Base-by-base conservation (phyloP, 2,113 vertebrate species). In the Myrmecophaga tridactyla region DNA sequence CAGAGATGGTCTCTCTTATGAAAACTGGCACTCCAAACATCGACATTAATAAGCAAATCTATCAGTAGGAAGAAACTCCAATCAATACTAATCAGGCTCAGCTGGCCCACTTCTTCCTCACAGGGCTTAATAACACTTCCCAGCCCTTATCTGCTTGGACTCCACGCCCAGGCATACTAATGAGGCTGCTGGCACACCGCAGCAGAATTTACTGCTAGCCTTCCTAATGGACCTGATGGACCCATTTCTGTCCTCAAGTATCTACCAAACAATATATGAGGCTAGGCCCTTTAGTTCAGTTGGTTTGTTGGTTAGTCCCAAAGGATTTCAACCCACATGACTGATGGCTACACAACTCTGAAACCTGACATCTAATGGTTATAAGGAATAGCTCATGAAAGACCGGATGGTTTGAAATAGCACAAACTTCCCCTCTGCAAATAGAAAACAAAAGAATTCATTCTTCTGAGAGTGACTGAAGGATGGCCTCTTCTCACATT, bases 21-120 rank as follows among this genome's bases (percentile, higher is more conserved):
- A 90, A 95, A 80, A 92, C 77, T 86, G 76, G 87, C 56, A n/a
- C 92, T 81, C 75, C 70, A 94, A 86, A 95, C 90, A 96, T 41
- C 36, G 1, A 93, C 82, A 60, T 90, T 95, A 96, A 96, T 56
- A 97, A 85, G 41, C 91, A 97, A 95, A 96, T 70, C 92, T n/a
- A 92, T 94, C 97, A 96, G 94, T 92, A 81, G 93, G 91, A 96
- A 97, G 97, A 96, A 92, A 95, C 94, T 1, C 11, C 65, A 87
- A 92, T 96, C 80, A 96, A 69, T 97, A 94, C 77, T 96, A 97
- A 97, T 46, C 72, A 88, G 58, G 31, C 96, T 97, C 95, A 91
- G 73, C 81, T 94, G 53, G 70, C 67, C 34, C 82, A 63, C 36
- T 51, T 77, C 92, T n/a, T 93, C 92, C 96, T 94, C 31, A 31